Evolutionary conservation across 1,140 invertebrate species (phyloP).

Genomic region (Eurosta solidaginis): DNA sequence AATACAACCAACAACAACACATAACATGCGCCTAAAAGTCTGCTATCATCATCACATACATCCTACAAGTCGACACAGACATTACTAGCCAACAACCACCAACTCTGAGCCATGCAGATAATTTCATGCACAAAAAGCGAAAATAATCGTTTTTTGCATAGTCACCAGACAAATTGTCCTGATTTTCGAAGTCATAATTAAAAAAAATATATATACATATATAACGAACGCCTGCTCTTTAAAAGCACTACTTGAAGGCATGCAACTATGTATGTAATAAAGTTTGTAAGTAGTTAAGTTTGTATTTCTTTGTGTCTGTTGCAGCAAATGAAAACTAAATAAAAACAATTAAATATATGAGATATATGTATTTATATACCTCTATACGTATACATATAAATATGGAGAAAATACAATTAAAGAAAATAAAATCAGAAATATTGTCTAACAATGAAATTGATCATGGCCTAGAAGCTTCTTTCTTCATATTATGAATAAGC

Average conservation of each 20-base stretch:
- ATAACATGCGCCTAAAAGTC: not conserved
- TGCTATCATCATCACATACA: not conserved
- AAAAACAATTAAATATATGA: too few relatives aligned
- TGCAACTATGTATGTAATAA: too few relatives aligned
- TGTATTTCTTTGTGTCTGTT: not conserved
- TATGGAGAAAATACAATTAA: not conserved
- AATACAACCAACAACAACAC: too few relatives aligned
- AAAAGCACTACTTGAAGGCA: not conserved
- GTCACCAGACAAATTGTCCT: conserved; percentile 28
- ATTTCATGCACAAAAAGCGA: not conserved
- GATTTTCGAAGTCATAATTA: conserved; percentile 28
- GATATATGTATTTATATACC: too few relatives aligned
- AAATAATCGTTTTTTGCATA: conserved; percentile 21
- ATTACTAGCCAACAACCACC: not conserved
- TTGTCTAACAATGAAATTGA: not conserved
- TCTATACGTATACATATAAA: not conserved
- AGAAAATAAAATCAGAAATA: not conserved
- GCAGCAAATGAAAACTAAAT: not conserved
- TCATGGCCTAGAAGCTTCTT: conserved; percentile 1
- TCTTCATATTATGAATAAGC: not conserved
- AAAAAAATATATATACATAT: too few relatives aligned
- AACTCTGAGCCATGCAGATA: not conserved
- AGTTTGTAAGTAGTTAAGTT: too few relatives aligned
- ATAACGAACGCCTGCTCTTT: not conserved
- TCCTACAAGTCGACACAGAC: not conserved